These are phyloP conservation scores for Trogon melanurus DNA, from an alignment of 2,113 vertebrate genomes.

Conservation along the genomic window DNA sequence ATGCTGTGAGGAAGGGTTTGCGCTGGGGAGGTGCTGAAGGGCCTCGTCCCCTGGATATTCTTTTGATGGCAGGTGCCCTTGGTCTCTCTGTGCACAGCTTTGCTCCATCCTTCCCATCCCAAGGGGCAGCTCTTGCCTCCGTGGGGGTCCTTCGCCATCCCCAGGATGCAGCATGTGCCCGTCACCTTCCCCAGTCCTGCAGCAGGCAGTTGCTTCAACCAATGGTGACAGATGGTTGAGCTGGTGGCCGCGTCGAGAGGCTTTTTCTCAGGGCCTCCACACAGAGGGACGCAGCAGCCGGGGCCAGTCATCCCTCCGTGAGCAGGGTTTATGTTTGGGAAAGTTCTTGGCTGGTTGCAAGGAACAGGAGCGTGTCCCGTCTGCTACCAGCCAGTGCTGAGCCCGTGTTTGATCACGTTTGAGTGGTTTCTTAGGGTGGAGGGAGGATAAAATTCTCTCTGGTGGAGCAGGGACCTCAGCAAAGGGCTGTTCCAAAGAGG, in stretches of 20 bases:
- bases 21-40: not conserved
- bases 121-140: not conserved
- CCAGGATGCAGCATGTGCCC: not conserved
- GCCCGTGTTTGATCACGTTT: not conserved
- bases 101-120: not conserved
- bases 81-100: not conserved
- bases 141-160: not conserved
- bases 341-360: not conserved
- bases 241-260: not conserved
- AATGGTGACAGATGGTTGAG: slow-evolving; percentile 66
- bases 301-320: not conserved
- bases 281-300: not conserved
- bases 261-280: not conserved
- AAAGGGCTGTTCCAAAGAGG: too few species aligned
- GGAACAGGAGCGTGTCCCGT: not conserved
- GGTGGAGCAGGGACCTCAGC: not conserved
- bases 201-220: slow-evolving; percentile 44
- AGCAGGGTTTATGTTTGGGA: not conserved
- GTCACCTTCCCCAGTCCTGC: not conserved
- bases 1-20: rapidly evolving
- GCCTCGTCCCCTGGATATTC: not conserved
- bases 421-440: not conserved
- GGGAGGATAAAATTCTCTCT: not conserved
- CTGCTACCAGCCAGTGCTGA: not conserved
- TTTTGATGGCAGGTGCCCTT: not conserved